Conservation (phyloP, 2,797 vertebrate genomes). For the Sternotherus odoratus region DNA sequence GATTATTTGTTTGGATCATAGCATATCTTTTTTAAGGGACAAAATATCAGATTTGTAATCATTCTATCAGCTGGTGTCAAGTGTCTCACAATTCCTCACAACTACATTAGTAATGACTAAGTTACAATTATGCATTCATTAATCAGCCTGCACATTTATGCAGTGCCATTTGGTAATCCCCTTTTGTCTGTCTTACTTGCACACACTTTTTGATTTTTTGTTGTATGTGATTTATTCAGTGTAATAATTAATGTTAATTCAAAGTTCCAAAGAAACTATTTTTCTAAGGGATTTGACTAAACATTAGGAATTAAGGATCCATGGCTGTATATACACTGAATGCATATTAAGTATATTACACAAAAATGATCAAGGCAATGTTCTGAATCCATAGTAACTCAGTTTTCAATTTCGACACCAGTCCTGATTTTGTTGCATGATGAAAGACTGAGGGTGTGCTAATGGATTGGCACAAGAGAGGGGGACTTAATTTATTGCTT, state of each 20-base stretch:
- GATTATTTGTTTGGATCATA: not conserved
- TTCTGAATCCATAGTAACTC: not conserved
- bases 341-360: not conserved
- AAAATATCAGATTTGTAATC: not conserved
- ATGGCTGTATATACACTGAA: not conserved
- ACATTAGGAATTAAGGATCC: not conserved
- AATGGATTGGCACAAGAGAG: not conserved
- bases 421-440: not conserved
- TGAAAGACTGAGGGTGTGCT: not conserved
- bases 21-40: not conserved
- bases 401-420: not conserved
- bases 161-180: not conserved
- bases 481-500: not conserved
- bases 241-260: not conserved
- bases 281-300: not conserved
- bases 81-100: not conserved
- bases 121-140: not conserved
- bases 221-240: accelerated
- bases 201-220: not conserved
- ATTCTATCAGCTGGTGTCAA: not conserved
- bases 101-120: accelerated
- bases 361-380: not conserved
- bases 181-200: not conserved
- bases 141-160: not conserved
- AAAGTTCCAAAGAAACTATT: not conserved